Conservation (phyloP, 1,140 invertebrate genomes). For the Drosophila kurseongensis region DNA sequence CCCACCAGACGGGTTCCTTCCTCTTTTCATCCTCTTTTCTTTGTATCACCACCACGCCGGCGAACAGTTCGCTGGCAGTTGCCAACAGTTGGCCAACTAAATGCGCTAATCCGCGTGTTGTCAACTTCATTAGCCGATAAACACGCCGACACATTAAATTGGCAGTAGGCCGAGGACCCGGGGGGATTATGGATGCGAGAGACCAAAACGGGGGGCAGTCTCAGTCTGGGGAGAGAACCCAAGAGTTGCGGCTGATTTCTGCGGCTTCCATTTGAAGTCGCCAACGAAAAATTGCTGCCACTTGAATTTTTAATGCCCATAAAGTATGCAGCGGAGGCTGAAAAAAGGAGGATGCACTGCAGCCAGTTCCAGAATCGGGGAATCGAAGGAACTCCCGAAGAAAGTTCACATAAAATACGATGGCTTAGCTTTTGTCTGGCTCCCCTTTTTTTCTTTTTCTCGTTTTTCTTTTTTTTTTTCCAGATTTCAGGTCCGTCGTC, state of each 20-base stretch:
- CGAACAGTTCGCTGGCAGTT: conserved; percentile 23
- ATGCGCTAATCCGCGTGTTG: conserved; percentile 85
- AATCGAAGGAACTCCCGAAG: conserved; percentile 54
- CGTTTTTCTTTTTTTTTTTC: neutral
- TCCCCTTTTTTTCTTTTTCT: conserved; percentile 9
- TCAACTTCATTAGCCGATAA: conserved; percentile 85
- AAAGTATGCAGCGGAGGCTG: conserved; percentile 74
- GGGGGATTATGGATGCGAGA: conserved; percentile 36
- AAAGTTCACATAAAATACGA: conserved; percentile 81
- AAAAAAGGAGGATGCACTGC: conserved; percentile 62
- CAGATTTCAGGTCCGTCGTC: conserved; percentile 57
- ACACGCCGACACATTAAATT: conserved; percentile 84
- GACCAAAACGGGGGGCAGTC: conserved; percentile 1
- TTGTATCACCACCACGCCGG: neutral
- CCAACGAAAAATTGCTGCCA: conserved; percentile 84
- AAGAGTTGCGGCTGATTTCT: conserved; percentile 22
- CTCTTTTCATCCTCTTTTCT: conserved; percentile 1
- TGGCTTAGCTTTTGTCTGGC: conserved; percentile 77
- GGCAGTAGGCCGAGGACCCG: conserved; percentile 29
- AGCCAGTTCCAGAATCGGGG: conserved; percentile 24
- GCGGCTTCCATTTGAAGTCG: conserved; percentile 82
- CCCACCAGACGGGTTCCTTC: conserved; percentile 23
- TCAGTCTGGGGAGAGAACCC: conserved; percentile 2
- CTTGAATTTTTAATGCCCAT: conserved; percentile 84
- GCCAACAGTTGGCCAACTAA: conserved; percentile 77